phyloP scores from a whole-genome alignment of 2,113 vertebrate genomes.

The Rattus norvegicus region GRCr8 NC_086032.1:80530001-80530500 shows the following conservation, averaged over 20 bases:
- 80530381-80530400: background rate
- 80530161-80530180: slow-evolving; percentile 56
- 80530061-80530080: slow-evolving; percentile 96
- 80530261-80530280: background rate
- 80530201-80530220: background rate
- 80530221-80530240: background rate
- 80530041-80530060: slow-evolving; percentile 97
- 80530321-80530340: background rate
- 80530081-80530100: slow-evolving; percentile 97
- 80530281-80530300: background rate
- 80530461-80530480: background rate
- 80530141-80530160: slow-evolving; percentile 71
- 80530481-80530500: accelerated
- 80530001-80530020: slow-evolving; percentile 79
- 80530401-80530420: background rate
- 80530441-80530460: background rate
- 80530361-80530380: background rate
- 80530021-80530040: slow-evolving; percentile 97
- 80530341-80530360: background rate
- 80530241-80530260: background rate
- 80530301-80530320: background rate
- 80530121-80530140: slow-evolving; percentile 94
- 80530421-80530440: background rate
- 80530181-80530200: accelerated
- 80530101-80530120: slow-evolving; percentile 91